phyloP scores from a whole-genome alignment of 2,797 vertebrate genomes.

The Ataeniobius toweri region DNA sequence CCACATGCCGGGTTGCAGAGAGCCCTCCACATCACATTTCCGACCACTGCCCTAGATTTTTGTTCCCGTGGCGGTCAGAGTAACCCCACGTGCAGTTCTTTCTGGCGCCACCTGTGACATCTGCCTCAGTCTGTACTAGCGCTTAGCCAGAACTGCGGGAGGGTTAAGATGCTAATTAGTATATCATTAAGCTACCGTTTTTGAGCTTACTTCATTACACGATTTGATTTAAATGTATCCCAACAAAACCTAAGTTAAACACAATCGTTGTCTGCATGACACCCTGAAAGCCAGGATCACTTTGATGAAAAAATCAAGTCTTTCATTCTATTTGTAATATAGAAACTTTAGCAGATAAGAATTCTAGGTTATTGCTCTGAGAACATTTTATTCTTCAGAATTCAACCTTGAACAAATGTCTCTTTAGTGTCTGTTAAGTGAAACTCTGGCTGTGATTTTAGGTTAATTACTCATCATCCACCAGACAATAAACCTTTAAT shows the following conservation, averaged over 20 bases:
- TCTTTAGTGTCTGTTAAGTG: neutral
- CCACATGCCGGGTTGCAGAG: too few species aligned
- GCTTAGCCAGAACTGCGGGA: too few species aligned
- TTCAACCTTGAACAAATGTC: slow-evolving; percentile 1
- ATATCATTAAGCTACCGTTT: too few species aligned
- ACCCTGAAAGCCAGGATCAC: slow-evolving; percentile 8
- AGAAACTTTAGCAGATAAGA: slow-evolving; percentile 13
- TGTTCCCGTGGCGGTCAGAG: too few species aligned
- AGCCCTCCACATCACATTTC: too few species aligned
- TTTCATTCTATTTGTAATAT: slow-evolving; percentile 16
- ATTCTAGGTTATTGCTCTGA: neutral
- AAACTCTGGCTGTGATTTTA: slow-evolving; percentile 3
- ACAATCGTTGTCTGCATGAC: slow-evolving; percentile 23
- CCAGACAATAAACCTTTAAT: too few species aligned
- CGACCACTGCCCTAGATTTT: too few species aligned
- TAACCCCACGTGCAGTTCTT: too few species aligned
- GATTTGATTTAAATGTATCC: neutral
- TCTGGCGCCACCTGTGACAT: too few species aligned
- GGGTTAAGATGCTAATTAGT: too few species aligned
- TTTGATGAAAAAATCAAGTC: neutral
- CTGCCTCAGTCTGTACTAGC: too few species aligned
- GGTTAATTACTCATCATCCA: too few species aligned
- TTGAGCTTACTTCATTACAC: slow-evolving; percentile 46
- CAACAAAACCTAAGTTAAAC: slow-evolving; percentile 19
- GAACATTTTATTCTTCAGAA: slow-evolving; percentile 9